Evolutionary conservation across 1,140 invertebrate species (phyloP), one percentile per base, ranked within the genome.

Genomic region (Melipona quadrifasciata): DNA sequence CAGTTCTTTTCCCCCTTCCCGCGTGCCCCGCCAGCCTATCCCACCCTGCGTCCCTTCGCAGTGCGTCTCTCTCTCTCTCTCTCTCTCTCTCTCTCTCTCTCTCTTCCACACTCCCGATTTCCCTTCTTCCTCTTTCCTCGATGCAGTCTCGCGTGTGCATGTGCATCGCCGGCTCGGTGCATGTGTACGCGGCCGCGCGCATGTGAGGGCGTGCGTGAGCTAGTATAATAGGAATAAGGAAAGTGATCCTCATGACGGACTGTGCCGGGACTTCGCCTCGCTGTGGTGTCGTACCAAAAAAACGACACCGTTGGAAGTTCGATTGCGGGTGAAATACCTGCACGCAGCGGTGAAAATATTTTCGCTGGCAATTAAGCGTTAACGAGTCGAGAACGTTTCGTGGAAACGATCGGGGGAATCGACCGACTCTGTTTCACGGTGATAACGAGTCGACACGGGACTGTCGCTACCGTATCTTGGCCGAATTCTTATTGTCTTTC

Each of bases 191-290:
- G 3, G 58, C 24, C 24, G 65, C 58, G 68, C 76, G n/a, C 75
- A 19, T 74, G 81, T 61, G 82, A 58, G 68, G 27, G 74, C 64
- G 80, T 80, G 81, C 84, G 76, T 76, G 78, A 89, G 90, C 73
- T 90, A 86, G 87, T 87, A 92, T 90, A 92, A 91, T 91, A 89
- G 92, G 90, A 93, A 94, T 90, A 90, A 93, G 90, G 90, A 92
- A 93, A 93, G 92, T 87, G 92, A 93, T 93, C 91, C 93, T 92
- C 91, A 88, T 83, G 80, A 73, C 73, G 84, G 34, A 77, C 65
- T 31, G 5, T 11, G n/a, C 21, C 17, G 6, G 27, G 4, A 55
- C n/a, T 19, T 12, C 17, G 27, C 1, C 39, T 47, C 39, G 8
- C 39, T 6, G 39, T 39, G 39, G 12, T 31, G 6, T 31, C 8